Evolutionary conservation across 23 tunicate genomes (phyloP).

Genomic region (Clavelina lepadiformis): DNA sequence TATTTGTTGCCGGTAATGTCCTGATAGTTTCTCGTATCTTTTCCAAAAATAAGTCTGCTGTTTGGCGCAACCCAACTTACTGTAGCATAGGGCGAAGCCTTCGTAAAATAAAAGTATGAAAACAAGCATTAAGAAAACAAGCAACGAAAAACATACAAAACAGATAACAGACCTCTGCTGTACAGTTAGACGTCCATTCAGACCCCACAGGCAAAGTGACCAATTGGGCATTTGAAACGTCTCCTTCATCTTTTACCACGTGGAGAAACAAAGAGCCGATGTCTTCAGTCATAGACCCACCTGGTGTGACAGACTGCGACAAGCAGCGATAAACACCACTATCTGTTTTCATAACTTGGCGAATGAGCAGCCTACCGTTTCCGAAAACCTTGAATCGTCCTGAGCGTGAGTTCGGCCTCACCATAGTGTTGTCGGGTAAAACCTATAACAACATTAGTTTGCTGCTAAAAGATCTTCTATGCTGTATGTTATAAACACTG

Average conservation of each 20-base stretch:
- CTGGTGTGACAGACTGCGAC: conserved; percentile 9
- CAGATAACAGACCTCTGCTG: not conserved
- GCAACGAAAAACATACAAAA: not conserved
- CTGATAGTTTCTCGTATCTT: too few species aligned
- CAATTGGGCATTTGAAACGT: not conserved
- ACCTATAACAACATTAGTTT: conserved; percentile 20
- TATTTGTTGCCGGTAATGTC: too few species aligned
- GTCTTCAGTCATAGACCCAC: conserved; percentile 6
- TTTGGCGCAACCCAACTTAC: too few species aligned
- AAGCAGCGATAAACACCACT: conserved; percentile 53
- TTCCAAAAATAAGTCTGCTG: too few species aligned
- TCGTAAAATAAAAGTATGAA: too few species aligned
- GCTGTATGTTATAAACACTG: too few species aligned
- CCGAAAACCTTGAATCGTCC: conserved; percentile 16
- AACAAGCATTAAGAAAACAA: too few species aligned
- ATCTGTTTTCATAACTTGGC: not conserved
- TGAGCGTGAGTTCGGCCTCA: conserved; percentile 3
- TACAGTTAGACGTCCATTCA: conserved; percentile 1
- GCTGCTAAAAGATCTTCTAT: too few species aligned
- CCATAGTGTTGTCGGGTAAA: conserved; percentile 17
- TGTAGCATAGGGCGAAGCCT: too few species aligned
- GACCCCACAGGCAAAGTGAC: not conserved
- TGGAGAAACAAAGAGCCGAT: conserved; percentile 31
- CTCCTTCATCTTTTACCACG: conserved; percentile 2
- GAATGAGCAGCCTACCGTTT: conserved; percentile 30